phyloP scores from a whole-genome alignment of 2,113 vertebrate species.

The Scolopax mira region DNA sequence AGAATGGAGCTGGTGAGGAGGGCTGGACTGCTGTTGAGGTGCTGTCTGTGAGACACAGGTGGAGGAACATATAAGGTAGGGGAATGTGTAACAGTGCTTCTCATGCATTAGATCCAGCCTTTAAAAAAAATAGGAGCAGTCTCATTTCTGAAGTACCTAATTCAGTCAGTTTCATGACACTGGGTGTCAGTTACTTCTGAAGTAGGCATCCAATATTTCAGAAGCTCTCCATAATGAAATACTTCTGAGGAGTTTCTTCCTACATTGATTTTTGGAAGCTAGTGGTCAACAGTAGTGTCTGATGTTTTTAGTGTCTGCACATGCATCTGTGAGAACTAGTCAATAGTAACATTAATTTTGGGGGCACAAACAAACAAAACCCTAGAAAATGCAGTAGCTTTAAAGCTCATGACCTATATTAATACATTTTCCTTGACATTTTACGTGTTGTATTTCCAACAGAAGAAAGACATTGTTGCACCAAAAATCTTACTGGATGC shows the following conservation, averaged over 20 bases:
- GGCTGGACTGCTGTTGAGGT: not conserved
- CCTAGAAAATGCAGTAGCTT: not conserved
- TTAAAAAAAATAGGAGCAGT: not conserved
- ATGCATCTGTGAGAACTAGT: not conserved
- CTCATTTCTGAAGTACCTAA: not conserved
- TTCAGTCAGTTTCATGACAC: not conserved
- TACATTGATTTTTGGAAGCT: not conserved
- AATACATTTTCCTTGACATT: not conserved
- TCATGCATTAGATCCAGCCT: not conserved
- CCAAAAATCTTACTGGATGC: not conserved
- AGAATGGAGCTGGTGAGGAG: not conserved
- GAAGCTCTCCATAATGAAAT: not conserved
- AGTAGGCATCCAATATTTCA: rapidly evolving
- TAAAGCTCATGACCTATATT: not conserved
- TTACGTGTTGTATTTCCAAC: not conserved
- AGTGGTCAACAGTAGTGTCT: not conserved
- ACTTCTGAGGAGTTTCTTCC: not conserved
- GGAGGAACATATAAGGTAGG: not conserved
- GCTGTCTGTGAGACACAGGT: not conserved
- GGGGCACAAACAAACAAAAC: not conserved
- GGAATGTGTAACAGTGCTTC: not conserved
- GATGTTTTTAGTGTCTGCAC: not conserved
- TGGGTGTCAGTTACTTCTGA: not conserved
- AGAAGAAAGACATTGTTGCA: not conserved
- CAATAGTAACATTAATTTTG: not conserved